Conservation (phyloP, 2,113 vertebrate genomes). For the Hymenochirus boettgeri region DNA sequence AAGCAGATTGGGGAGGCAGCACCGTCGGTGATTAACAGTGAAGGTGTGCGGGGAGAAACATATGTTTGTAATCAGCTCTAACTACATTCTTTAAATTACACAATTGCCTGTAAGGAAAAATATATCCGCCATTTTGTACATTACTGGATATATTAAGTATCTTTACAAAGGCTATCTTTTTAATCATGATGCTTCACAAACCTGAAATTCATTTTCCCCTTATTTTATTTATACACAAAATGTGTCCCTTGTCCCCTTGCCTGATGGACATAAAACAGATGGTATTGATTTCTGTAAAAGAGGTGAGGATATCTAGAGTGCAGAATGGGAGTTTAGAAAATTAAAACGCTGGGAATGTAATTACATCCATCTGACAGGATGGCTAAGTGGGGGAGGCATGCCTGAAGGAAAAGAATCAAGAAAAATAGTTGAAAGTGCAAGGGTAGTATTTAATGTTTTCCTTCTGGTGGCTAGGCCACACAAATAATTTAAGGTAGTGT, state of each 20-base stretch:
- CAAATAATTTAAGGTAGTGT: constrained; percentile 23
- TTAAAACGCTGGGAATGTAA: constrained; percentile 40
- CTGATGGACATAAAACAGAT: constrained; percentile 34
- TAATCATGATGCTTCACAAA: too few species aligned
- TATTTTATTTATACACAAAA: constrained; percentile 17
- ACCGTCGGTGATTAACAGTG: too few species aligned
- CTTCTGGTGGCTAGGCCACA: constrained; percentile 36
- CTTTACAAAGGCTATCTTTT: too few species aligned
- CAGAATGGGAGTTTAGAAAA: constrained; percentile 39
- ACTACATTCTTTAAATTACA: too few species aligned
- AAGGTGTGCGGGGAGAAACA: too few species aligned
- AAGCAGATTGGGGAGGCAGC: too few species aligned
- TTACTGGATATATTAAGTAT: too few species aligned
- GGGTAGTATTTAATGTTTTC: constrained; percentile 35
- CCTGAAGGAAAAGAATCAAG: constrained; percentile 35
- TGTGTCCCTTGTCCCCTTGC: constrained; percentile 25
- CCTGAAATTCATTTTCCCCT: too few species aligned
- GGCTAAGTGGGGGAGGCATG: constrained; percentile 41
- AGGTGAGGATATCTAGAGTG: constrained; percentile 31
- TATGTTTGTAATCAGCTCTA: too few species aligned
- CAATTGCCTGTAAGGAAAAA: too few species aligned
- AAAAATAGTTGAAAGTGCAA: constrained; percentile 31
- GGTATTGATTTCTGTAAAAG: constrained; percentile 35
- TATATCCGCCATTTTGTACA: too few species aligned
- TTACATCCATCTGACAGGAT: constrained; percentile 41